Evolutionary conservation across 1,140 invertebrate species (phyloP).

Genomic region (Macrobrachium rosenbergii): DNA sequence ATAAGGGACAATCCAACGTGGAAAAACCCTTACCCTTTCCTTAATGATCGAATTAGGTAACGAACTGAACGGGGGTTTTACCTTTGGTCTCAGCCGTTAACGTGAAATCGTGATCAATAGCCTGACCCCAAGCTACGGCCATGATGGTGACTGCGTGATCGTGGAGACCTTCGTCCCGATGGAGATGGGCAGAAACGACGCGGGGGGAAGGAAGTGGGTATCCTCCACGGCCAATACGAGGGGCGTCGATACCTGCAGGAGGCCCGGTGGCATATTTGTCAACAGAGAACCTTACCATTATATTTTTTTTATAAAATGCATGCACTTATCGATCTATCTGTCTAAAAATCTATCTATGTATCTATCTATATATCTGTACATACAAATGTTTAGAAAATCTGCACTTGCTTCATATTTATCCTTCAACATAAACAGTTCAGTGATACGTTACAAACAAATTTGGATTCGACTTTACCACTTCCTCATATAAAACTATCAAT

Average conservation of each 20-base stretch:
- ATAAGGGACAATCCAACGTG: too few relatives aligned
- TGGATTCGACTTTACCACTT: too few relatives aligned
- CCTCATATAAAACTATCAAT: too few relatives aligned
- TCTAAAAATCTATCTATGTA: too few relatives aligned
- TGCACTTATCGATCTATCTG: too few relatives aligned
- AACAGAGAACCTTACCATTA: not conserved
- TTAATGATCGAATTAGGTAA: not conserved
- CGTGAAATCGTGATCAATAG: slow-evolving; percentile 95
- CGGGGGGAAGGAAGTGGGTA: slow-evolving; percentile 82
- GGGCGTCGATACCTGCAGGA: slow-evolving; percentile 76
- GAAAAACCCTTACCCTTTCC: not conserved
- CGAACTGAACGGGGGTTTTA: slow-evolving; percentile 58
- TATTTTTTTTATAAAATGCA: too few relatives aligned
- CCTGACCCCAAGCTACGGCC: slow-evolving; percentile 94
- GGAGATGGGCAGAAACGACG: slow-evolving; percentile 88
- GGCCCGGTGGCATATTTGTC: not conserved
- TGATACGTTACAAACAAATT: too few relatives aligned
- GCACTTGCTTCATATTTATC: too few relatives aligned
- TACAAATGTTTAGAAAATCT: too few relatives aligned
- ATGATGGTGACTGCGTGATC: slow-evolving; percentile 95
- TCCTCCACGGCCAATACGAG: slow-evolving; percentile 82
- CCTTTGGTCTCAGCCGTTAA: slow-evolving; percentile 80
- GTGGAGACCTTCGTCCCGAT: slow-evolving; percentile 91
- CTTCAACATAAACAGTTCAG: too few relatives aligned
- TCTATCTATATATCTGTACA: too few relatives aligned